phyloP scores from a whole-genome alignment of 2,888 invertebrate genomes.

The Anorthoa munda region DNA sequence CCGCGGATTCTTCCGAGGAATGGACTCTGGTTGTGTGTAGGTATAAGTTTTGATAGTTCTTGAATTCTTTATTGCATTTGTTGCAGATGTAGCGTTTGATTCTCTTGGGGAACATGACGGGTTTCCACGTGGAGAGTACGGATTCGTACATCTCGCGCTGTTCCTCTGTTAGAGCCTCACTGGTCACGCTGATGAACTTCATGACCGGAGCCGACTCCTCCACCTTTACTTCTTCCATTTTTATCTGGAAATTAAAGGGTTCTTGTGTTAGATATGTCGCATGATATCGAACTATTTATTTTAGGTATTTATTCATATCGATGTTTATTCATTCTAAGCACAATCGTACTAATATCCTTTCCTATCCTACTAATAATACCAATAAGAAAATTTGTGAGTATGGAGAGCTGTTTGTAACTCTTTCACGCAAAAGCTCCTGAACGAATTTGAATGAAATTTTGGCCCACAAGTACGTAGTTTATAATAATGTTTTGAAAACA shows the following conservation, averaged over 20 bases:
- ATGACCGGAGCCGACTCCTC: constrained; percentile 70
- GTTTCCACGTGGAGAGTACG: constrained; percentile 85
- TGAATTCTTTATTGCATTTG: constrained; percentile 86
- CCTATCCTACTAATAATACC: too few species aligned
- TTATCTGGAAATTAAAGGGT: constrained; percentile 48
- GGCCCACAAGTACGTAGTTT: too few species aligned
- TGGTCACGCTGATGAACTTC: constrained; percentile 84
- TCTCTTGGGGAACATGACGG: constrained; percentile 81
- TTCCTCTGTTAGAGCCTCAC: constrained; percentile 81
- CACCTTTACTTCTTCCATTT: constrained; percentile 60
- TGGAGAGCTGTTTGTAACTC: too few species aligned
- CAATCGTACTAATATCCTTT: too few species aligned
- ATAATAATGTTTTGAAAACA: too few species aligned
- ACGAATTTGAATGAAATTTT: too few species aligned
- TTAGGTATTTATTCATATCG: too few species aligned
- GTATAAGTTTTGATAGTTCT: constrained; percentile 87
- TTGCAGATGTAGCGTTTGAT: constrained; percentile 83
- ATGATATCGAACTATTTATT: too few species aligned
- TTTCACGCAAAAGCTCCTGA: too few species aligned
- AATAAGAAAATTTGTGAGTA: too few species aligned
- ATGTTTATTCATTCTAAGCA: too few species aligned
- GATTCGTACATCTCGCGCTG: constrained; percentile 88
- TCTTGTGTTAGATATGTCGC: constrained; percentile 3
- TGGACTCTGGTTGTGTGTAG: constrained; percentile 86
- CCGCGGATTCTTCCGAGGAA: constrained; percentile 85